A percentile compares a stretch with the other conserved stretches of the same genome.
phyloP scores from a whole-genome alignment of 2,888 invertebrate genomes.

The Ecdyonurus torrentis region DNA sequence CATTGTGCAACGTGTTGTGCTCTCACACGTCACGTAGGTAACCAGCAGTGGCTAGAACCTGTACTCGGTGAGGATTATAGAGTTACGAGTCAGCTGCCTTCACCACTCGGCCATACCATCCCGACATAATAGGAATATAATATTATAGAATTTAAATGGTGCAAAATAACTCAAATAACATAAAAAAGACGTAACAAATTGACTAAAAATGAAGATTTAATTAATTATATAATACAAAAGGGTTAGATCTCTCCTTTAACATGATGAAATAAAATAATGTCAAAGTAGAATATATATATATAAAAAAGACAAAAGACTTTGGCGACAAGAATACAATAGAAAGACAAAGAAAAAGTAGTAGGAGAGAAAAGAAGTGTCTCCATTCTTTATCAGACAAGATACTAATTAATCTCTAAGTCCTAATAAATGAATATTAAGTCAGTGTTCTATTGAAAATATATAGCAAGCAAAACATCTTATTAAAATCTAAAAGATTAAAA shows the following conservation, averaged over 20 bases:
- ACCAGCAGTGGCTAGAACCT: too few relatives aligned
- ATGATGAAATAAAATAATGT: neutral
- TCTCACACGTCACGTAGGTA: too few relatives aligned
- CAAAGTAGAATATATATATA: neutral
- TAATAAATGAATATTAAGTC: slow-evolving; percentile 2
- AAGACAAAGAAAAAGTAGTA: neutral
- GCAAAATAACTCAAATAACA: too few relatives aligned
- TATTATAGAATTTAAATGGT: too few relatives aligned
- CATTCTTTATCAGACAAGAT: neutral
- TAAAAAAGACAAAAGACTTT: neutral
- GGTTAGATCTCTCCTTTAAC: neutral
- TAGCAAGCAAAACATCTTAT: neutral
- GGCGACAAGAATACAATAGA: neutral
- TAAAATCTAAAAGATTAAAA: slow-evolving; percentile 1
- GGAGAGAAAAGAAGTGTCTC: neutral
- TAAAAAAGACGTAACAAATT: too few relatives aligned
- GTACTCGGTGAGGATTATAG: too few relatives aligned
- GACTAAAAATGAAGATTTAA: too few relatives aligned
- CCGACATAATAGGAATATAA: too few relatives aligned
- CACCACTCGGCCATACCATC: too few relatives aligned
- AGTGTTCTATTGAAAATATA: slow-evolving; percentile 2
- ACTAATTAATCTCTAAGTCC: slow-evolving; percentile 2
- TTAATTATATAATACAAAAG: neutral
- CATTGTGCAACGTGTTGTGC: too few relatives aligned
- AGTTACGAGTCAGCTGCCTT: too few relatives aligned